These are phyloP conservation scores for Eptatretus atami DNA, from an alignment of 2,797 vertebrate species.

Conservation along the genomic window DNA sequence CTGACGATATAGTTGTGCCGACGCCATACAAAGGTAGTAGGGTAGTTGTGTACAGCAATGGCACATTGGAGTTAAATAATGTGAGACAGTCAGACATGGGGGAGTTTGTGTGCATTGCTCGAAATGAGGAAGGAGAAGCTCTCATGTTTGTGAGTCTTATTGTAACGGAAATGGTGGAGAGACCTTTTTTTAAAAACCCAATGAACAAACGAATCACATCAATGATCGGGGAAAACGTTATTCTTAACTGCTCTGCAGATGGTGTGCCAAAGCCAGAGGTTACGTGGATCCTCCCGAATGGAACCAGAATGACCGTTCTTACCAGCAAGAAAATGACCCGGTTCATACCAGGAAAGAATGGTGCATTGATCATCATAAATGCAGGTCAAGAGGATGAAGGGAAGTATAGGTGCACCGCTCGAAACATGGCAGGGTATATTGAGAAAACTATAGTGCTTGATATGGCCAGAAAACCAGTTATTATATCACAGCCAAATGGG, in stretches of 20 bases:
- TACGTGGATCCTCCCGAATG: slow-evolving; percentile 41
- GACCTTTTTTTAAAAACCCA: slow-evolving; percentile 17
- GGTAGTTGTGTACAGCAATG: slow-evolving; percentile 40
- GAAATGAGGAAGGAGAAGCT: slow-evolving; percentile 52
- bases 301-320: slow-evolving; percentile 23
- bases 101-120: slow-evolving; percentile 32
- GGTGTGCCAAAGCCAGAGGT: slow-evolving; percentile 20
- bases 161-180: slow-evolving; percentile 19
- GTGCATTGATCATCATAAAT: slow-evolving; percentile 31
- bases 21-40: slow-evolving; percentile 41
- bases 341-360: slow-evolving; percentile 29
- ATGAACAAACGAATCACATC: slow-evolving; percentile 13
- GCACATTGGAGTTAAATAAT: slow-evolving; percentile 36
- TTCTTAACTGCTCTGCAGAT: slow-evolving; percentile 34
- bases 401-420: slow-evolving; percentile 36
- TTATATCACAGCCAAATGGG: slow-evolving; percentile 21
- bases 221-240: slow-evolving; percentile 20
- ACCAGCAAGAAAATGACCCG: slow-evolving; percentile 19
- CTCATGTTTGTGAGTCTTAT: slow-evolving; percentile 27
- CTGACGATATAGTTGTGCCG: slow-evolving; percentile 39
- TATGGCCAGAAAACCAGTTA: slow-evolving; percentile 27
- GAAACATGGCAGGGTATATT: slow-evolving; percentile 18
- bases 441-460: slow-evolving; percentile 28
- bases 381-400: slow-evolving; percentile 30
- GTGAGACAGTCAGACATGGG: slow-evolving; percentile 23